These are phyloP conservation scores for Raphicerus campestris DNA, from an alignment of 2,113 vertebrate genomes.

Conservation along the genomic window DNA sequence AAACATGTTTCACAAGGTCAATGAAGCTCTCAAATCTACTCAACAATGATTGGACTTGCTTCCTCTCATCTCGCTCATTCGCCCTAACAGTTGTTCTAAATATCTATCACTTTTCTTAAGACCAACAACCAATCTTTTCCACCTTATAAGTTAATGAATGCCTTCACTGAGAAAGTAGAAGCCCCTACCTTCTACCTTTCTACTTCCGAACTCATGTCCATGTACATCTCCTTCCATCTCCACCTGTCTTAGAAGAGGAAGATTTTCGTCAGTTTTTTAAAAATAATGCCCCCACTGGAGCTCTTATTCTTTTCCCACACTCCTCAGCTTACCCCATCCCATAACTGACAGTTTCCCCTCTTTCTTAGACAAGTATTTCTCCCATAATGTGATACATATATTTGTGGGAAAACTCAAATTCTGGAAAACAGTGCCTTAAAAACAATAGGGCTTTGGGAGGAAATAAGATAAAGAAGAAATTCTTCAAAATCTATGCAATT, in stretches of 20 bases:
- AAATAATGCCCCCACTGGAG: not conserved
- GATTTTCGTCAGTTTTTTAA: not conserved
- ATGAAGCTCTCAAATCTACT: not conserved
- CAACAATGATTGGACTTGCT: not conserved
- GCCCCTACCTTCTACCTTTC: not conserved
- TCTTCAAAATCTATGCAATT: not conserved
- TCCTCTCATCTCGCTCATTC: not conserved
- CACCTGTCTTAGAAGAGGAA: not conserved
- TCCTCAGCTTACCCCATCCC: not conserved
- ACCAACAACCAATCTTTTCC: not conserved
- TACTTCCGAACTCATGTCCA: not conserved
- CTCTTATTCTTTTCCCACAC: not conserved
- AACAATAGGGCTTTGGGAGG: not conserved
- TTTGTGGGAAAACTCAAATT: not conserved
- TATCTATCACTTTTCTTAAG: not conserved
- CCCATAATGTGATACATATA: not conserved
- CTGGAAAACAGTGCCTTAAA: not conserved
- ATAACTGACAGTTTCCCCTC: not conserved
- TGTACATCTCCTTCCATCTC: not conserved
- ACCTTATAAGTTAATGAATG: not conserved
- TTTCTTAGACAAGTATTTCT: not conserved
- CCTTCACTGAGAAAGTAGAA: not conserved
- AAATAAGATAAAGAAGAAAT: not conserved
- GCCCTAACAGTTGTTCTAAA: not conserved
- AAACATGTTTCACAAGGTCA: not conserved